Percentiles rank a stretch among this genome's conserved stretches.
These are phyloP conservation scores for Leptopilina boulardi DNA, from an alignment of 1,140 invertebrate species.

Conservation along the genomic window DNA sequence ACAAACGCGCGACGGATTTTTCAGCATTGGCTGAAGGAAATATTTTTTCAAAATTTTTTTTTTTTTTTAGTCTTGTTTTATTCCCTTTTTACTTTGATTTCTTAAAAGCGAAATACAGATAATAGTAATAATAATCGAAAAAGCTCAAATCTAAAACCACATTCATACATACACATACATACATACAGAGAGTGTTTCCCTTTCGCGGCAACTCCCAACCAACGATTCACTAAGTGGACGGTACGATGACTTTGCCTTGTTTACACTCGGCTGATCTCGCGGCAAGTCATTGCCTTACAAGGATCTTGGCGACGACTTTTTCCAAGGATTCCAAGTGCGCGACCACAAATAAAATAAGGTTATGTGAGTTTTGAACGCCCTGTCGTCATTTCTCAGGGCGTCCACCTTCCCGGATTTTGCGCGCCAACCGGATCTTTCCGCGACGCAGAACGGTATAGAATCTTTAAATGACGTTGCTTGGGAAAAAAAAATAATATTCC, in stretches of 20 bases:
- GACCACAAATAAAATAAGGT: not conserved
- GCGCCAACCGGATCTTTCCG: not conserved
- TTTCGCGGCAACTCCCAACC: constrained; percentile 13
- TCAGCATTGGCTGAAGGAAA: not conserved
- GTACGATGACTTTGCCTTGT: constrained; percentile 8
- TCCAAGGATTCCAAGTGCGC: not conserved
- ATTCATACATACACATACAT: too few relatives aligned
- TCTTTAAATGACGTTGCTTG: not conserved
- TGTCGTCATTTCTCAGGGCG: constrained; percentile 7
- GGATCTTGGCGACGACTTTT: not conserved
- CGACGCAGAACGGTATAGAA: constrained; percentile 5
- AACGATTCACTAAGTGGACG: not conserved
- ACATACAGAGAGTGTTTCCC: not conserved
- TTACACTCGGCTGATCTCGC: constrained; percentile 7
- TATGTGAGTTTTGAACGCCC: constrained; percentile 8
- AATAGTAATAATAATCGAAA: too few relatives aligned
- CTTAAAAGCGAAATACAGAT: too few relatives aligned
- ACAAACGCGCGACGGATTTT: constrained; percentile 10
- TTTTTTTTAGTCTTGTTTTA: not conserved
- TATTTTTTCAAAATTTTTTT: too few relatives aligned
- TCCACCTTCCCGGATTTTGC: not conserved
- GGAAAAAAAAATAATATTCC: not conserved
- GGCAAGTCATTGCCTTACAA: constrained; percentile 21
- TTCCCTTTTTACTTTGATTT: not conserved
- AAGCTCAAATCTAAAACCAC: too few relatives aligned